Evolutionary conservation across 2,797 vertebrate genomes (phyloP), one percentile per base, ranked within the genome.

Genomic region (Leptatherina wallacei): DNA sequence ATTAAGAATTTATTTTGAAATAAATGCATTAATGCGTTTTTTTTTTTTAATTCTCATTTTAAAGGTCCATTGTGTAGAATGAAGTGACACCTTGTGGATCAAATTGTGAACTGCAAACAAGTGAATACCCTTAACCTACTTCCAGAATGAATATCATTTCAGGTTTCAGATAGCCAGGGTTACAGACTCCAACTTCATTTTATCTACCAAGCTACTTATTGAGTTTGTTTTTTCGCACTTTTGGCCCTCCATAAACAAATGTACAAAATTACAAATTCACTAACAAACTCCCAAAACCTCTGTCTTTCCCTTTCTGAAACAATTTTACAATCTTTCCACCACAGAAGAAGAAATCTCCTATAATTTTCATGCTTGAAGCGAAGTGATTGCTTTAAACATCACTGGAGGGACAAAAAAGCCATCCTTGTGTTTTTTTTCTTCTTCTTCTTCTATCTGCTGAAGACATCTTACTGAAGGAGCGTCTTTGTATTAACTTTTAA

Each of bases 401-500:
- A 64, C 86, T 91, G 88, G 78, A 88, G 90, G 89, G 94, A 79
- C 63, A 63, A 67, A 76, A 93, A 27, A 94, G 93, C 94, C 93
- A 80, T 92, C 93, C 51, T 71, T 33, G 59, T 95, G 92, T 94
- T 92, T 94, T 95, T 27, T 93, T 89, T 92, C 94, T 93, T 32
- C 30, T 94, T 93, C 85, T 59, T 91, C 89, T 94, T 93, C 88
- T 67, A 86, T 93, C 93, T 90, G 91, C 94, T 95, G 89, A 91
- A 86, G 91, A 95, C 94, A 95, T 96, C 95, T 93, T 90, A 95
- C 88, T 94, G 93, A 94, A 95, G 91, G 87, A 92, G 84, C 76
- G 78, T 94, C 94, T 96, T 96, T 96, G 95, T 96, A 93, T 96
- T 95, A 95, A 96, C 93, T 96, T 96, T 96, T 87, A 75, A 92